Evolutionary conservation across 2,888 invertebrate species (phyloP).

Genomic region (Brenthis ino): DNA sequence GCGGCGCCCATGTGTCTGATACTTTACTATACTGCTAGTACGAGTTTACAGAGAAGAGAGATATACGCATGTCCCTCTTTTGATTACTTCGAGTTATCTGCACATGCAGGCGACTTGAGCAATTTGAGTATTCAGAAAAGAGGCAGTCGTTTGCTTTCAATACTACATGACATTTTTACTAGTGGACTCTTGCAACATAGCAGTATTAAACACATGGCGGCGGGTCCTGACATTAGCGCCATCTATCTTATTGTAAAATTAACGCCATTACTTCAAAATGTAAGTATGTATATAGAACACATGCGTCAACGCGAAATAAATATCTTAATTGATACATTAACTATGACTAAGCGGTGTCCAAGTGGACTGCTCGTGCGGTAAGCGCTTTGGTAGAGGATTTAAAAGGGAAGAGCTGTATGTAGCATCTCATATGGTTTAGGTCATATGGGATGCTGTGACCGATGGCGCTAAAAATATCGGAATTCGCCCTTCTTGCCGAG

Average conservation of each 20-base stretch:
- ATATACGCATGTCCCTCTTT: too few species aligned
- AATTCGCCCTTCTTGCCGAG: constrained; percentile 97
- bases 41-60: too few species aligned
- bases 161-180: too few species aligned
- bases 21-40: too few species aligned
- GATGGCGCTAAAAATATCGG: constrained; percentile 90
- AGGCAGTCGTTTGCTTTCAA: too few species aligned
- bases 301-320: constrained; percentile 30
- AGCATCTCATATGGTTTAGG: constrained; percentile 12
- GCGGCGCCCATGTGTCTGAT: constrained; percentile 10
- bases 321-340: constrained; percentile 40
- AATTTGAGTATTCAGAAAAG: too few species aligned
- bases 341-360: constrained; percentile 44
- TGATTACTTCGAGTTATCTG: too few species aligned
- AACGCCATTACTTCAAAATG: too few species aligned
- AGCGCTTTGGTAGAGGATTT: constrained; percentile 37
- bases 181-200: too few species aligned
- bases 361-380: constrained; percentile 28
- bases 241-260: constrained; percentile 22
- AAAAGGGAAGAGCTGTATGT: constrained; percentile 13
- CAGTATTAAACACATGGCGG: neutral
- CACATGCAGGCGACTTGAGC: too few species aligned
- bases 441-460: constrained; percentile 2
- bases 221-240: constrained; percentile 42
- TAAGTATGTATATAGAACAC: too few species aligned